A percentile compares a stretch with the other conserved stretches of the same genome.
These are phyloP conservation scores for Macquaria australasica DNA, from an alignment of 2,113 vertebrate genomes.

Conservation along the genomic window DNA sequence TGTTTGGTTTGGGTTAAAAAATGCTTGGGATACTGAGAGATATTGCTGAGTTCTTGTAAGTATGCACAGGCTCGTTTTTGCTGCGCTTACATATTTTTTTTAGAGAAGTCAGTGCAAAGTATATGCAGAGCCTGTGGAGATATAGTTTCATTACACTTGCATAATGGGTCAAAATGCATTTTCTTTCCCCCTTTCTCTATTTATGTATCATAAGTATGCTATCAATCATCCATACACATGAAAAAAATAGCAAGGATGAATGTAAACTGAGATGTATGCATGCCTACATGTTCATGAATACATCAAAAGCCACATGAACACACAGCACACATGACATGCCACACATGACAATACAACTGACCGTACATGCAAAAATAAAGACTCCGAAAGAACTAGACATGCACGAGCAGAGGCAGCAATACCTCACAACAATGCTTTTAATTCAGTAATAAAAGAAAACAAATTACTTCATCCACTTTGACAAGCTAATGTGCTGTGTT, in stretches of 20 bases:
- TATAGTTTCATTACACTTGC: constrained; percentile 63
- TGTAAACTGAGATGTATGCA: constrained; percentile 12
- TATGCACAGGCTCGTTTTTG: constrained; percentile 57
- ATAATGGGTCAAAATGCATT: constrained; percentile 65
- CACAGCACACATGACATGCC: not conserved
- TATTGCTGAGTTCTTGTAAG: constrained; percentile 61
- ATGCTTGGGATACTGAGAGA: constrained; percentile 42
- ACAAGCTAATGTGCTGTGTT: constrained; percentile 74
- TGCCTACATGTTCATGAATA: not conserved
- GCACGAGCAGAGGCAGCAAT: not conserved
- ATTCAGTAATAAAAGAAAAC: constrained; percentile 72
- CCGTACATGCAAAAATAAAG: not conserved
- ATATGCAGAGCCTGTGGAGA: constrained; percentile 53
- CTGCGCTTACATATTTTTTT: constrained; percentile 45
- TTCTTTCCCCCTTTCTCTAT: constrained; percentile 19
- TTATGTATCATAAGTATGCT: constrained; percentile 41
- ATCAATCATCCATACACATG: constrained; percentile 55
- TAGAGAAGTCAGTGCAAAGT: constrained; percentile 51
- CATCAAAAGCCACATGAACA: constrained; percentile 3
- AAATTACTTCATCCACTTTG: constrained; percentile 70
- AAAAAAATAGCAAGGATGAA: constrained; percentile 2
- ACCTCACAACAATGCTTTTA: constrained; percentile 41
- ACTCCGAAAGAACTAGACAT: not conserved
- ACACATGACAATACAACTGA: not conserved
- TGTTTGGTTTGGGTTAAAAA: constrained; percentile 7